A percentile compares a stretch with the other conserved stretches of the same genome.
phyloP scores from a whole-genome alignment of 2,797 vertebrate genomes.

The Gobionotothen gibberifrons region DNA sequence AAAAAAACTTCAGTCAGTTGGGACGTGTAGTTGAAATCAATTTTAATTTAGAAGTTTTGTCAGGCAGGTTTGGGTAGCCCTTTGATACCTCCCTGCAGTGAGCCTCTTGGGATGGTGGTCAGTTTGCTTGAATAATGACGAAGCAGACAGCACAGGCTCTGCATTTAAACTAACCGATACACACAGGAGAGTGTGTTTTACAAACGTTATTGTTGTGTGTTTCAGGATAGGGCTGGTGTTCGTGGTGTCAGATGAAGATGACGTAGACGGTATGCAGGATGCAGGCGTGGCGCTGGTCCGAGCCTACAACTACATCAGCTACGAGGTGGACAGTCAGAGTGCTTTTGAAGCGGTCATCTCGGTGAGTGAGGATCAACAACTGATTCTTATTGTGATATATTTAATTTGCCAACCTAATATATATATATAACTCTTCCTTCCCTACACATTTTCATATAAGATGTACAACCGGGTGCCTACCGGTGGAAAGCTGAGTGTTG shows the following conservation, averaged over 20 bases:
- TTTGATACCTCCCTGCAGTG: conserved; percentile 48
- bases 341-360: conserved; percentile 93
- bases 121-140: conserved; percentile 64
- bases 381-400: too few relatives aligned
- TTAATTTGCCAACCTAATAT: too few relatives aligned
- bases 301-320: conserved; percentile 94
- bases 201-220: conserved; percentile 21
- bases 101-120: conserved; percentile 43
- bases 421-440: too few relatives aligned
- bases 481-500: conserved; percentile 89
- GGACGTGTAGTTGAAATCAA: conserved; percentile 35
- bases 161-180: conserved; percentile 43
- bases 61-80: conserved; percentile 38
- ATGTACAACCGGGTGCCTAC: conserved; percentile 90
- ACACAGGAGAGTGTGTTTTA: not conserved
- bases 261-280: conserved; percentile 93
- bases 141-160: conserved; percentile 26
- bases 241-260: conserved; percentile 91
- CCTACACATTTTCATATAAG: conserved; percentile 74
- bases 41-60: conserved; percentile 55
- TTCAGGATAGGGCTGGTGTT: conserved; percentile 95
- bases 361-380: conserved; percentile 81
- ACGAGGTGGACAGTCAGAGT: conserved; percentile 91
- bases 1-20: conserved; percentile 10
- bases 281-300: conserved; percentile 93